Base-by-base conservation (phyloP, 35 echinoderm and acorn worm species). In the Amphiura filiformis region DNA sequence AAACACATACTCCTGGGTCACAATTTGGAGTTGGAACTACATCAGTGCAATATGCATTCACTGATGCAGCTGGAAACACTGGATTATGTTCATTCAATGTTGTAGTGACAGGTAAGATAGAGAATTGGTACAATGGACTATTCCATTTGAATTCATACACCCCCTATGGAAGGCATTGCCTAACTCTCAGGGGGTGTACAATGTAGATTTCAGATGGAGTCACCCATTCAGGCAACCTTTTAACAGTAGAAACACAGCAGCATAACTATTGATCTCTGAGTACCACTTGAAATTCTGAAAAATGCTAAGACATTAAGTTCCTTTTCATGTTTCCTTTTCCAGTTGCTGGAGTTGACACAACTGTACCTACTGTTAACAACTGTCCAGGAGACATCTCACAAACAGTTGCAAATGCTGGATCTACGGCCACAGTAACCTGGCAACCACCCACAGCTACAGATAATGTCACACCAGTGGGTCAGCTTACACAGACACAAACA, bases 1-100 rank as follows among this genome's bases (percentile, higher is more conserved):
- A n/a, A n/a, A 82, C 78, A 56, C 31, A 40, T 77, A 81, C 23
- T 35, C 79, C 90, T 4, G 84, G 77, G 18, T 31, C 56, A 38
- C 35, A 1, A 0, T 92, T 92, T 78, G 0, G 33, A 5, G 39
- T 92, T n/a, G 90, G 90, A 31, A 30, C 38, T 11, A 92, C 90
- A 1, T 0, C 33, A 26, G 84, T 92, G 18, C 32, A 22, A n/a
- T 92, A 92, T 39, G 85, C 84, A 12, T 92, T 87, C 49, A 38
- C 18, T 12, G 90, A 92, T 81, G 84, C 13, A 15, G 5, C 44
- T 47, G 52, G 83, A 15, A 92, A 92, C 57, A 0, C 38, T 41
- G 90, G 84, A 18, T 31, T 70, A 31, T 92, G 89, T 36, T 26
- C 76, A 1, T 78, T 36, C 34, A 33, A 39, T 39, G 33, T 81